A percentile compares a stretch with the other conserved stretches of the same genome.
Conservation (phyloP, 2,113 vertebrate species). For the Petromus typicus region DNA sequence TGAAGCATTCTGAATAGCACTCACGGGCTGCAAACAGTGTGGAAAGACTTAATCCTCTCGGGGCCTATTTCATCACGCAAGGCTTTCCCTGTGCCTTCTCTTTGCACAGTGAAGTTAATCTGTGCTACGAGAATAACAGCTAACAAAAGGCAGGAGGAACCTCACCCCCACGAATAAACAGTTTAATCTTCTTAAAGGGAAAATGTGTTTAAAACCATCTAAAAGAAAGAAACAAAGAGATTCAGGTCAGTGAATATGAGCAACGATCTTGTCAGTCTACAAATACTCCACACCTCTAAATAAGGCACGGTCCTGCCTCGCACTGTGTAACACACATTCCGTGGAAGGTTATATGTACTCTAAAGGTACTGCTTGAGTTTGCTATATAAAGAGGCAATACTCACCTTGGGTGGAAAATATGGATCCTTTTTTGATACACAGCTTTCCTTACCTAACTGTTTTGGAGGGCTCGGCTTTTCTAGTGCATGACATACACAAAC, state of each 20-base stretch:
- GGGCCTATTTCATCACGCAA: constrained; percentile 41
- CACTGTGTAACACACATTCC: not conserved
- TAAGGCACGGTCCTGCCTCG: not conserved
- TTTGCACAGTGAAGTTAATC: constrained; percentile 40
- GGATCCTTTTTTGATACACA: not conserved
- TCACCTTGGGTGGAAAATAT: not conserved
- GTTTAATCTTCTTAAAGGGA: constrained; percentile 53
- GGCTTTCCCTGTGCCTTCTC: constrained; percentile 37
- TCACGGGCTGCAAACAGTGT: constrained; percentile 55
- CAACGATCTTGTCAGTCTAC: not conserved
- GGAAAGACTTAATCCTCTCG: constrained; percentile 61
- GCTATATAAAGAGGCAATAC: constrained; percentile 13
- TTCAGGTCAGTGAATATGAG: not conserved
- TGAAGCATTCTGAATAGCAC: constrained; percentile 45
- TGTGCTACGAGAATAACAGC: constrained; percentile 45
- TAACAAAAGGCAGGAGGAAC: constrained; percentile 49
- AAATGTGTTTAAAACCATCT: constrained; percentile 56
- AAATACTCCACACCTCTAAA: not conserved
- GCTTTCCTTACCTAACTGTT: not conserved
- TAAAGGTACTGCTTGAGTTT: not conserved
- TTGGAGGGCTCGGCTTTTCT: not conserved
- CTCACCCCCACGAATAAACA: not conserved
- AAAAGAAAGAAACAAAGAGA: not conserved
- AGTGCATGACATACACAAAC: not conserved
- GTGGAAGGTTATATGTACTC: not conserved